A percentile compares a stretch with the other conserved stretches of the same genome.
Evolutionary conservation across 1,140 invertebrate species (phyloP).

Genomic region (Megathymus violae): DNA sequence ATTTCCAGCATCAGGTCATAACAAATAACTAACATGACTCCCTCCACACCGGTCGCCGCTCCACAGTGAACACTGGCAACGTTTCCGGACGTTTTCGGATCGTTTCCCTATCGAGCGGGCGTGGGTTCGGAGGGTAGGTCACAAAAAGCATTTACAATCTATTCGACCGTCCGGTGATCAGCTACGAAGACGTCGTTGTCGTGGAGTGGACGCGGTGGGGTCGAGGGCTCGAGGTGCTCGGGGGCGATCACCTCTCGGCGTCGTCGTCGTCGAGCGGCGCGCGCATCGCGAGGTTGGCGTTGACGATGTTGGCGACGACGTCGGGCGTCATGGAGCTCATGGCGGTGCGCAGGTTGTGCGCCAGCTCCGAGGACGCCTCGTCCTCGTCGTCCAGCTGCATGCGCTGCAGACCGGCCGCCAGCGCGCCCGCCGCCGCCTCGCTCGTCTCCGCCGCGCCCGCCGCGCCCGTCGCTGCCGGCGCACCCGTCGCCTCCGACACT

Average conservation of each 20-base stretch:
- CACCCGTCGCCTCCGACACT: slow-evolving; percentile 8
- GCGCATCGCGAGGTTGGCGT: slow-evolving; percentile 23
- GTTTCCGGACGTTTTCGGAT: too few species aligned
- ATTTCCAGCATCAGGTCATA: too few species aligned
- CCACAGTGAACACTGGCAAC: too few species aligned
- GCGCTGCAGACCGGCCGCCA: slow-evolving; percentile 18
- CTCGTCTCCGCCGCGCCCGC: slow-evolving; percentile 20
- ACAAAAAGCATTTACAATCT: too few species aligned
- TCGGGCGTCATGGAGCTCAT: slow-evolving; percentile 50
- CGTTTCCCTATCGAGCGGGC: too few species aligned
- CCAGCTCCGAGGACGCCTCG: slow-evolving; percentile 42
- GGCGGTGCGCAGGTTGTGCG: slow-evolving; percentile 56
- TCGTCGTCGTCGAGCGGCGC: slow-evolving; percentile 22
- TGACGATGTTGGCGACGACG: slow-evolving; percentile 37
- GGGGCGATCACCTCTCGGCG: slow-evolving; percentile 10
- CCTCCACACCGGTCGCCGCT: too few species aligned
- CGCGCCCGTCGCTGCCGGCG: background rate
- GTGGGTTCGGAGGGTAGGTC: too few species aligned
- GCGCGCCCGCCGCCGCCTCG: slow-evolving; percentile 16
- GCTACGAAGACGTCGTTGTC: too few species aligned
- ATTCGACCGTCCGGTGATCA: too few species aligned
- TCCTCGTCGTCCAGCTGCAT: slow-evolving; percentile 36
- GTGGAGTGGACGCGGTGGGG: too few species aligned
- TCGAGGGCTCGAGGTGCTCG: too few species aligned
- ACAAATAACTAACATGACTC: too few species aligned